Evolutionary conservation across 1,140 invertebrate genomes (phyloP), one percentile per base, ranked within the genome.

Genomic region (Steinernema khuongi): DNA sequence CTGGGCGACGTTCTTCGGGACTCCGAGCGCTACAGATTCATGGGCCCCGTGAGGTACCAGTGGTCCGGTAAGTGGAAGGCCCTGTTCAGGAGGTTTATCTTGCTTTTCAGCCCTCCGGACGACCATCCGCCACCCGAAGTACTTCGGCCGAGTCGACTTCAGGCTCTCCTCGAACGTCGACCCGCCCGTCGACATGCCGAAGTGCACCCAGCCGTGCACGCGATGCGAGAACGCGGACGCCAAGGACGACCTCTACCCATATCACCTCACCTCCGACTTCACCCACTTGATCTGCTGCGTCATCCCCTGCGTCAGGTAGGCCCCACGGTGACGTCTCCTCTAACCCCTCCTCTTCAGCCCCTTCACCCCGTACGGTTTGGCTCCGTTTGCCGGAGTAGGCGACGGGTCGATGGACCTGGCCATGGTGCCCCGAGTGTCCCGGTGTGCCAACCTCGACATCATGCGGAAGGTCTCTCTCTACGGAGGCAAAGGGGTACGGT

Each of bases 21-120:
- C 76, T 93, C 92, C 82, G 93, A 94, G 80, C 90, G 90, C 67
- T 90, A 91, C 79, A 87, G 93, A 14, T 94, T 92, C 91, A 91
- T 95, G 90, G 93, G 93, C 33, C 92, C 93, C n/a, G 89, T 89
- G 74, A 86, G 93, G 76, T 94, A 94, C 83, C 91, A 93, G 82
- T 92, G 90, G 86, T 90, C 91, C 67, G 91, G 91, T 91, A n/a
- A 76, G 33, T 75, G 14, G 7, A 18, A 69, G 17, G 22, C 31
- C 19, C 26, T 28, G 17, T 60, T 74, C n/a, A n/a, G n/a, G n/a
- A n/a, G n/a, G n/a, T 17, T 74, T 2, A 31, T 74, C 41, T 41
- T 41, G 30, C 14, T 74, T 75, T 74, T 66, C 32, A 75, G 81
- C 80, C 22, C 68, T 84, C 7, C 75, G 81, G n/a, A 85, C 82